These are phyloP conservation scores for Selenia dentaria DNA, from an alignment of 2,888 invertebrate species.

Conservation along the genomic window DNA sequence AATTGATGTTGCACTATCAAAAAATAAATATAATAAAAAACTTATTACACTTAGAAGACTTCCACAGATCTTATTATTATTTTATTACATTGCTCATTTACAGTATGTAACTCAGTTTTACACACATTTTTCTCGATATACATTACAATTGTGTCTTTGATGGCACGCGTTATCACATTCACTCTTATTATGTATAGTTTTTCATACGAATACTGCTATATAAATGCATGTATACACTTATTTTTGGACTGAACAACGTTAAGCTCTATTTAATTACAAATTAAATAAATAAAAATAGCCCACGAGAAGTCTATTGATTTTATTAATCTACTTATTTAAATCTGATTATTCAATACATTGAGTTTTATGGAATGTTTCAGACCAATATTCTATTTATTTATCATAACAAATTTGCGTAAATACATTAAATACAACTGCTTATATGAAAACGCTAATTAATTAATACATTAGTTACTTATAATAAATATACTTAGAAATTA, in stretches of 20 bases:
- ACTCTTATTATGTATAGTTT: conserved; percentile 1
- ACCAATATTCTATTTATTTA: conserved; percentile 33
- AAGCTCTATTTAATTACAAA: conserved; percentile 26
- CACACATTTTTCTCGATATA: too few relatives aligned
- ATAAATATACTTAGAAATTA: conserved; percentile 71
- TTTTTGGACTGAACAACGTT: conserved; percentile 27
- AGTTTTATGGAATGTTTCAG: conserved; percentile 46
- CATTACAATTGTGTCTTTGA: conserved; percentile 1
- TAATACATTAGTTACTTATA: conserved; percentile 63
- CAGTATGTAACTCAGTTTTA: too few relatives aligned
- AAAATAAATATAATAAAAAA: too few relatives aligned
- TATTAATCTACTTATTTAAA: conserved; percentile 13
- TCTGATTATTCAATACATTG: conserved; percentile 36
- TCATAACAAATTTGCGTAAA: conserved; percentile 40
- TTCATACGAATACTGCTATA: conserved; percentile 14
- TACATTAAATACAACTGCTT: conserved; percentile 57
- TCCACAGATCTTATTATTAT: too few relatives aligned
- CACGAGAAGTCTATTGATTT: conserved; percentile 9
- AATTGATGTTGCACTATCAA: too few relatives aligned
- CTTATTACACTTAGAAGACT: too few relatives aligned
- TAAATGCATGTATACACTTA: conserved; percentile 32
- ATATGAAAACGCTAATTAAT: conserved; percentile 58
- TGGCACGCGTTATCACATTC: conserved; percentile 22
- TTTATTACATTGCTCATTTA: too few relatives aligned
- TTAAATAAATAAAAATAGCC: conserved; percentile 24